Evolutionary conservation across 2,797 vertebrate genomes (phyloP).

Genomic region (Periparus ater): DNA sequence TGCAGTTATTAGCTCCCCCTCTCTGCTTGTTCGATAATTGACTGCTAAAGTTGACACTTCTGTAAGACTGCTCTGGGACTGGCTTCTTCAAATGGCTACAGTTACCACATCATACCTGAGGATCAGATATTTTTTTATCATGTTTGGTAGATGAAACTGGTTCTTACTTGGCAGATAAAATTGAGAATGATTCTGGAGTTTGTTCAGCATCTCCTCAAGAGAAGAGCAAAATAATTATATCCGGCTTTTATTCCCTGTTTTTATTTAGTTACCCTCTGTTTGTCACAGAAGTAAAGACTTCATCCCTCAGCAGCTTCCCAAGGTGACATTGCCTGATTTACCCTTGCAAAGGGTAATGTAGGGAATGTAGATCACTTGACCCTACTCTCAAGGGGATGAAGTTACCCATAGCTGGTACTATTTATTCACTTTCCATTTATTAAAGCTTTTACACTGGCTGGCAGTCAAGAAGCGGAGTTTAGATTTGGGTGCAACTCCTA

Average conservation of each 20-base stretch:
- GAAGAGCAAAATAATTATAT: not conserved
- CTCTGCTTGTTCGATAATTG: not conserved
- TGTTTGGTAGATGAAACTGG: not conserved
- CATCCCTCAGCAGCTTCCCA: not conserved
- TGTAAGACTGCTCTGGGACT: not conserved
- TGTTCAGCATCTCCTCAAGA: not conserved
- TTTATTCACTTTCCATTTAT: not conserved
- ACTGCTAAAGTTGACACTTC: not conserved
- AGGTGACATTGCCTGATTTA: not conserved
- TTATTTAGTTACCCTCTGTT: not conserved
- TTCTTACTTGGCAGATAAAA: not conserved
- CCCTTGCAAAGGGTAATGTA: not conserved
- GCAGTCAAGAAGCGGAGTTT: not conserved
- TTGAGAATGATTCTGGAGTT: not conserved
- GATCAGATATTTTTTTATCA: not conserved
- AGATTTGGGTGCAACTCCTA: not conserved
- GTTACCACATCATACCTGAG: not conserved
- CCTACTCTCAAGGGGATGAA: not conserved
- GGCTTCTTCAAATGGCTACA: not conserved
- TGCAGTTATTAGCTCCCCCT: not conserved
- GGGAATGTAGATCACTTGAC: not conserved
- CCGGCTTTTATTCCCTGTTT: not conserved
- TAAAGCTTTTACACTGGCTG: not conserved
- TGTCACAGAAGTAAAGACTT: not conserved
- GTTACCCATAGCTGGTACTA: not conserved